Evolutionary conservation across 2,888 invertebrate species (phyloP), one percentile per base, ranked within the genome.

Genomic region (Acholoe squamosa): DNA sequence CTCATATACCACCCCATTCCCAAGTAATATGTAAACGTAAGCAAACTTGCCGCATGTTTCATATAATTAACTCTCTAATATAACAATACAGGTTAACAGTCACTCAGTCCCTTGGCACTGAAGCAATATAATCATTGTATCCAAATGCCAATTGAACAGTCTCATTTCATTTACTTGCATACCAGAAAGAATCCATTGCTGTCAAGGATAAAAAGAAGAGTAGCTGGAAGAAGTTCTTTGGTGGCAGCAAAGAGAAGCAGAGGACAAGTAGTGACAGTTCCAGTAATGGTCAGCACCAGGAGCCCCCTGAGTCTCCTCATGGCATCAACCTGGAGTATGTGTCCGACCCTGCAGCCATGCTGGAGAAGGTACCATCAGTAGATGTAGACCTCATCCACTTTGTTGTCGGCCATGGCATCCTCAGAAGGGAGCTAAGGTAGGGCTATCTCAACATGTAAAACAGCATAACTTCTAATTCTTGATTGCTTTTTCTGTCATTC

Each of bases 391-490:
- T 92, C 12, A 84, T 92, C 19, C 93, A 93, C 90, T 93, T 92
- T 84, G 92, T 93, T 51, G 91, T 93, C 16, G 92, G 92, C 28
- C 92, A 93, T 76, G 93, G 92, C 84, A 93, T 93, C 43, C 90
- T 93, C 25, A 89, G 92, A 43, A 91, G 80, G 80, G 92, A 92
- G n/a, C 80, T 93, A 25, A 92, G 93, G 93, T 93, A 28, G 25
- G 54, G 43, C n/a, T n/a, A n/a, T n/a, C n/a, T n/a, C n/a, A n/a
- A n/a, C n/a, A n/a, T n/a, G n/a, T n/a, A n/a, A n/a, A n/a, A n/a
- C n/a, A n/a, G n/a, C n/a, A n/a, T n/a, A n/a, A n/a, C n/a, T n/a
- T n/a, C n/a, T n/a, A n/a, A n/a, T n/a, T n/a, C n/a, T n/a, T n/a
- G n/a, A n/a, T n/a, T n/a, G n/a, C n/a, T n/a, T n/a, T n/a, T n/a